Conservation (phyloP, 2,888 invertebrate genomes). For the Hymenopus coronatus region DNA sequence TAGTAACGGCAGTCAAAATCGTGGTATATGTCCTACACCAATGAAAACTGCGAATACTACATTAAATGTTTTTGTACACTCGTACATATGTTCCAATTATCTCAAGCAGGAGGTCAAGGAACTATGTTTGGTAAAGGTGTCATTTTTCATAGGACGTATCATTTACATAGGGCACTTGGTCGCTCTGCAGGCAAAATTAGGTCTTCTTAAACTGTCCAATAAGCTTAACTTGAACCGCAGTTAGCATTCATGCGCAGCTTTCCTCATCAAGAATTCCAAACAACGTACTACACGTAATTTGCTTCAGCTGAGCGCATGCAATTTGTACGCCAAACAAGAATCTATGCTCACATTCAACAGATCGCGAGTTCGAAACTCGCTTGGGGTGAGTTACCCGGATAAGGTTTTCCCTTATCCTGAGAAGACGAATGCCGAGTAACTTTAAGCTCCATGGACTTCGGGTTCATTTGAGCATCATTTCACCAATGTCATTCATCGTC, state of each 20-base stretch:
- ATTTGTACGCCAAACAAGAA: background rate
- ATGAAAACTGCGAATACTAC: background rate
- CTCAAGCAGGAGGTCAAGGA: background rate
- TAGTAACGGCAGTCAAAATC: too few relatives aligned
- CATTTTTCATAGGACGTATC: background rate
- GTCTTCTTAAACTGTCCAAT: background rate
- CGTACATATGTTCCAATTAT: too few relatives aligned
- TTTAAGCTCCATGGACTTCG: too few relatives aligned
- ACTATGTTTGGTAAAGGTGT: background rate
- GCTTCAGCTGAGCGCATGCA: background rate
- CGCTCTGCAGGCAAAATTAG: background rate
- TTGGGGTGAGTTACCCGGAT: too few relatives aligned
- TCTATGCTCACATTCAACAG: too few relatives aligned
- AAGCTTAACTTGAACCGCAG: background rate
- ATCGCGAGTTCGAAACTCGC: too few relatives aligned
- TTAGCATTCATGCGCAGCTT: background rate
- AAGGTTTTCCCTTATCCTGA: too few relatives aligned
- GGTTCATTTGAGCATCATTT: too few relatives aligned
- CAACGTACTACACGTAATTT: background rate
- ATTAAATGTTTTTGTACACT: background rate
- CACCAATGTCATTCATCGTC: too few relatives aligned
- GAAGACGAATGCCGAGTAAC: too few relatives aligned
- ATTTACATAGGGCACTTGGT: background rate
- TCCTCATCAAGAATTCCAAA: background rate
- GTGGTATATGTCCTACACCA: background rate